These are phyloP conservation scores for Synergus laeviventris DNA, from an alignment of 2,888 invertebrate species.

Conservation along the genomic window DNA sequence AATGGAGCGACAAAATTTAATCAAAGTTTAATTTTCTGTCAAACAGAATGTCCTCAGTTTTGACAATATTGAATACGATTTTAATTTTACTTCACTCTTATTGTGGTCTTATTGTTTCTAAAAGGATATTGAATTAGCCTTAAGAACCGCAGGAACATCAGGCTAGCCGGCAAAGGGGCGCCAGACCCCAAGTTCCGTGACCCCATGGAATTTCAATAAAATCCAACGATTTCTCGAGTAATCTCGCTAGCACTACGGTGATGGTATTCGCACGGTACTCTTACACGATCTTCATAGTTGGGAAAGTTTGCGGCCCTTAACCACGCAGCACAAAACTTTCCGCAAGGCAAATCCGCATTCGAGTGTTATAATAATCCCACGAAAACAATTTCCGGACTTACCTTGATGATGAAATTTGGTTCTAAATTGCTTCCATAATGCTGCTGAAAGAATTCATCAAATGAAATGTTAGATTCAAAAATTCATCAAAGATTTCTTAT, in stretches of 20 bases:
- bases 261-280: slow-evolving; percentile 45
- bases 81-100: slow-evolving; percentile 35
- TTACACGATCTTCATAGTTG: slow-evolving; percentile 43
- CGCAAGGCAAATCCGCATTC: slow-evolving; percentile 35
- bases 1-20: slow-evolving; percentile 2
- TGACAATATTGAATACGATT: slow-evolving; percentile 40
- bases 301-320: slow-evolving; percentile 26
- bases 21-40: slow-evolving; percentile 14
- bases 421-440: background rate
- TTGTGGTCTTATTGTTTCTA: slow-evolving; percentile 42
- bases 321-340: slow-evolving; percentile 35
- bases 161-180: slow-evolving; percentile 35
- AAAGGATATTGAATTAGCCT: slow-evolving; percentile 46
- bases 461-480: background rate
- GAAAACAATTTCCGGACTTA: slow-evolving; percentile 27
- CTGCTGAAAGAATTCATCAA: background rate
- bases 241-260: slow-evolving; percentile 41
- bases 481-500: too few species aligned
- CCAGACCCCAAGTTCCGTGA: slow-evolving; percentile 49
- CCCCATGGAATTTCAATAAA: slow-evolving; percentile 55
- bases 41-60: slow-evolving; percentile 34
- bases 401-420: slow-evolving; percentile 10
- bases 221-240: slow-evolving; percentile 49
- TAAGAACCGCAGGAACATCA: slow-evolving; percentile 36
- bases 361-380: slow-evolving; percentile 29